Conservation (phyloP, 2,797 vertebrate species). For the Antennarius maculatus region DNA sequence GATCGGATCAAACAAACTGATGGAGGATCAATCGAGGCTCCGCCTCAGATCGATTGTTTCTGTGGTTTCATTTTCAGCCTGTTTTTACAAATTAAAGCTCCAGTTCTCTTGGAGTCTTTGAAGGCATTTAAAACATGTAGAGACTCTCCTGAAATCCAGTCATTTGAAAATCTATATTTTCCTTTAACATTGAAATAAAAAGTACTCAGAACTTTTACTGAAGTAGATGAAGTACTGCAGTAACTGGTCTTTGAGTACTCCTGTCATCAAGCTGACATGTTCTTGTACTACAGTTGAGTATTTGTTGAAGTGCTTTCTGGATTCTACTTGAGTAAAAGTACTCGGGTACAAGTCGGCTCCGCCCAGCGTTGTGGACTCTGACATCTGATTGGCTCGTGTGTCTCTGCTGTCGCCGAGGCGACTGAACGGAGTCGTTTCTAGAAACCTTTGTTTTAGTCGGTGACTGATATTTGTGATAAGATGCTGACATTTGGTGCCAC, state of each 20-base stretch:
- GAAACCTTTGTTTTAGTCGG: conserved; percentile 81
- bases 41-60: no score
- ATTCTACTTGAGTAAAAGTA: not conserved
- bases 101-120: not conserved
- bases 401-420: conserved; percentile 17
- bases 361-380: conserved; percentile 1
- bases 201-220: not conserved
- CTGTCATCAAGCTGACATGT: no score
- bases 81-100: not conserved
- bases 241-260: no score
- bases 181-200: not conserved
- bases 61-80: not conserved
- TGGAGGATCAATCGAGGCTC: not conserved
- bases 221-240: not conserved
- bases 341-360: not conserved
- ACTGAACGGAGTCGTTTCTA: conserved; percentile 72
- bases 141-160: no score
- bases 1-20: not conserved
- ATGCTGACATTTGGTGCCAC: conserved; percentile 86
- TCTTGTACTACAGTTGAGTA: no score
- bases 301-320: no score
- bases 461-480: conserved; percentile 86
- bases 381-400: conserved; percentile 37
- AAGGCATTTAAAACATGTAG: no score
- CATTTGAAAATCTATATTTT: no score